phyloP scores from a whole-genome alignment of 2,113 vertebrate genomes.

The Eptesicus fuscus region DNA sequence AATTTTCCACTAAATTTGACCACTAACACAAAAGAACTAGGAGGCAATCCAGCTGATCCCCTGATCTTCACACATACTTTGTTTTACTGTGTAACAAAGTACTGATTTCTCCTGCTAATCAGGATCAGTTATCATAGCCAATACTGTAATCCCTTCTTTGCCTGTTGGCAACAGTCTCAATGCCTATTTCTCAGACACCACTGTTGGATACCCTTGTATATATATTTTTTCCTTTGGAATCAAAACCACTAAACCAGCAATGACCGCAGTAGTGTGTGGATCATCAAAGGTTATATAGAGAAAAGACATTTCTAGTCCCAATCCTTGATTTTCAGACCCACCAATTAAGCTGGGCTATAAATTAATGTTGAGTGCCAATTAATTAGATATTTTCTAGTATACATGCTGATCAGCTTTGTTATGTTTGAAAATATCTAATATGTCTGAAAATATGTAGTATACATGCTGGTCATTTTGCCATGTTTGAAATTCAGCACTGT shows the following conservation, averaged over 20 bases:
- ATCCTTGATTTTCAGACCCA: neutral
- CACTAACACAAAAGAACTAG: neutral
- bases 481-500: neutral
- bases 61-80: neutral
- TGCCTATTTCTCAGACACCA: neutral
- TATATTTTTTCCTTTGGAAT: neutral
- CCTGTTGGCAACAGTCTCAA: neutral
- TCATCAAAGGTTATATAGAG: neutral
- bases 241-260: neutral
- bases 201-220: neutral
- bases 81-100: neutral
- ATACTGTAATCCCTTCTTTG: neutral
- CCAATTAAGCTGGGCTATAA: neutral
- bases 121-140: neutral
- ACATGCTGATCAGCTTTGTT: neutral
- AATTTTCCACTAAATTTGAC: neutral
- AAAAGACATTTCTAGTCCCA: neutral
- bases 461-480: neutral
- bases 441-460: neutral
- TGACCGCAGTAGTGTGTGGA: neutral
- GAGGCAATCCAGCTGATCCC: neutral
- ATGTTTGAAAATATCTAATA: too few species aligned
- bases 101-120: neutral
- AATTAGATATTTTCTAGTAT: neutral
- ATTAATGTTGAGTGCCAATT: neutral